phyloP scores from a whole-genome alignment of 2,888 invertebrate genomes.

The Mesorhabditis belari region DNA sequence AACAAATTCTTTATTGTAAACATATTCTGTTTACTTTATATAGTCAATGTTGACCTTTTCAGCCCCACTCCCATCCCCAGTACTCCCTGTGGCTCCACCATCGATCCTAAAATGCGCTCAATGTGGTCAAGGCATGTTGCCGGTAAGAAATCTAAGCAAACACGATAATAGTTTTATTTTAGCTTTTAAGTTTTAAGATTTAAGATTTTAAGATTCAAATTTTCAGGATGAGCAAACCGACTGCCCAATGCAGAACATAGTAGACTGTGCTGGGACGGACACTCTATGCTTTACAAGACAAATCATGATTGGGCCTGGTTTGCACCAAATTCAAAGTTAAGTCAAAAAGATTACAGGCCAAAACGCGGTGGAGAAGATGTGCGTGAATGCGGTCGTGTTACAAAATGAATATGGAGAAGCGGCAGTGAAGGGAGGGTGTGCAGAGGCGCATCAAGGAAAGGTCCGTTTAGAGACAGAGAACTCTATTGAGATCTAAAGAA shows the following conservation, averaged over 20 bases:
- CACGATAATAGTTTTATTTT: too few species aligned
- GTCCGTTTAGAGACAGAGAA: background rate
- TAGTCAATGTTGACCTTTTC: too few species aligned
- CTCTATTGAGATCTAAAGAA: slow-evolving; percentile 12
- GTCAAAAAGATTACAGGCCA: slow-evolving; percentile 21
- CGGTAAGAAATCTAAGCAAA: too few species aligned
- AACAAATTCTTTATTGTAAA: too few species aligned
- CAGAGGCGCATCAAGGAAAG: slow-evolving; percentile 2
- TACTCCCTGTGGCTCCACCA: background rate
- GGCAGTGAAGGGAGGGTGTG: slow-evolving; percentile 27
- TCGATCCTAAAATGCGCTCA: slow-evolving; percentile 34
- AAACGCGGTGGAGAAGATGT: slow-evolving; percentile 45
- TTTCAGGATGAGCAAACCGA: slow-evolving; percentile 12
- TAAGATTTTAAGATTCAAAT: too few species aligned
- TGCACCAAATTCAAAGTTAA: background rate
- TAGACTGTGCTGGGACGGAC: slow-evolving; percentile 23
- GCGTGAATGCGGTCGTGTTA: slow-evolving; percentile 34
- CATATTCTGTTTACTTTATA: too few species aligned
- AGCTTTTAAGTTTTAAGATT: too few species aligned
- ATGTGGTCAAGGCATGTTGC: slow-evolving; percentile 35
- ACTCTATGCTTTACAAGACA: slow-evolving; percentile 40
- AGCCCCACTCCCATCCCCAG: background rate
- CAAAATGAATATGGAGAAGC: slow-evolving; percentile 34
- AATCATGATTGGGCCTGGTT: slow-evolving; percentile 24
- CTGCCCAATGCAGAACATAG: slow-evolving; percentile 27